phyloP scores from a whole-genome alignment of 2,113 vertebrate species.

The Oceanites oceanicus region DNA sequence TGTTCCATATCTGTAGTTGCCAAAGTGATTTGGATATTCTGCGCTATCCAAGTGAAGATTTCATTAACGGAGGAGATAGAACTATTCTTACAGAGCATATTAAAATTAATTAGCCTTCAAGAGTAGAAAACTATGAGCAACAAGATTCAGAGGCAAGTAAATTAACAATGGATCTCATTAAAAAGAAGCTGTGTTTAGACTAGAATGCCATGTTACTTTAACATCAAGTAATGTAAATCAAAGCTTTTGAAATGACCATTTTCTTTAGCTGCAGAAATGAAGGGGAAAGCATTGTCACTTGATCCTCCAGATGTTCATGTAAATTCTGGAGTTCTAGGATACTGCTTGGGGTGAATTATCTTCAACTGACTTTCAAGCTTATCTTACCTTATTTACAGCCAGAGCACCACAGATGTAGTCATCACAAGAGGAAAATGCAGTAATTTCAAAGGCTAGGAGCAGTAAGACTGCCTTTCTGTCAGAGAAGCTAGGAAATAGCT shows the following conservation, averaged over 20 bases:
- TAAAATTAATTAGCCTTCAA: constrained; percentile 46
- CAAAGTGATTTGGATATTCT: constrained; percentile 1
- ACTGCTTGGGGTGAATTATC: not conserved
- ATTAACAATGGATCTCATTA: not conserved
- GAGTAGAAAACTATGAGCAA: not conserved
- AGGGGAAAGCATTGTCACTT: not conserved
- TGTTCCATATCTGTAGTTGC: not conserved
- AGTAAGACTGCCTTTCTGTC: not conserved
- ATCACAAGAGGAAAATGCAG: not conserved
- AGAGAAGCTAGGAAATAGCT: not conserved
- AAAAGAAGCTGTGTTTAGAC: not conserved
- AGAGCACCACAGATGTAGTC: not conserved
- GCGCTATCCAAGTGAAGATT: not conserved
- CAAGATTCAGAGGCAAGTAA: not conserved
- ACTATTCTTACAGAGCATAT: not conserved
- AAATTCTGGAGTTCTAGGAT: not conserved
- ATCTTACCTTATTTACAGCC: not conserved
- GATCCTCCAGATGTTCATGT: not conserved
- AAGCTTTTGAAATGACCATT: not conserved
- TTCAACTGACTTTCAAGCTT: not conserved
- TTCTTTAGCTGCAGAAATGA: not conserved
- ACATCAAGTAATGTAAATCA: not conserved
- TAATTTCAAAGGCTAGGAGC: not conserved
- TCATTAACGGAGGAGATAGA: not conserved
- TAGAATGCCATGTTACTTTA: not conserved